These are phyloP conservation scores for Zoanthus sociatus DNA, from an alignment of 92 coral and sea anemone species.

Conservation along the genomic window DNA sequence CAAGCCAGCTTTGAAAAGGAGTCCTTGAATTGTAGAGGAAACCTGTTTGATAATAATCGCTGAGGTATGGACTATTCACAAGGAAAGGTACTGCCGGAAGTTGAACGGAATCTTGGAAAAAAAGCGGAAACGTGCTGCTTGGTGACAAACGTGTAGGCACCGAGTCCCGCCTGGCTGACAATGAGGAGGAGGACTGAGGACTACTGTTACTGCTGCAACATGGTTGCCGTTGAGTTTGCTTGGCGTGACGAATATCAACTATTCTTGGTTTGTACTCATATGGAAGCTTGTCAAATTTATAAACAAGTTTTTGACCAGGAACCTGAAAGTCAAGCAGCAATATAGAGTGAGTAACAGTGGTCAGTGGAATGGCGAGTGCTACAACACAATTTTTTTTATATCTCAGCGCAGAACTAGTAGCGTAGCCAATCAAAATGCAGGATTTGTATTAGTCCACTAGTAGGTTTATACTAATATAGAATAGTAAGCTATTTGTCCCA, in stretches of 20 bases:
- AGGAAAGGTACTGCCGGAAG: neutral
- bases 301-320: slow-evolving; percentile 39
- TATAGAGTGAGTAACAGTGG: too few species aligned
- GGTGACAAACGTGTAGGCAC: neutral
- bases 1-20: slow-evolving; percentile 20
- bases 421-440: too few species aligned
- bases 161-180: neutral
- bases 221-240: neutral
- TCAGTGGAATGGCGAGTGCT: too few species aligned
- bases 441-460: too few species aligned
- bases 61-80: neutral
- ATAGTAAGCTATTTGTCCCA: too few species aligned
- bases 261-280: slow-evolving; percentile 44
- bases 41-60: neutral
- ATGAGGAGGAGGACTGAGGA: neutral
- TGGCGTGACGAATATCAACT: slow-evolving; percentile 27
- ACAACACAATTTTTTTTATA: too few species aligned
- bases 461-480: too few species aligned
- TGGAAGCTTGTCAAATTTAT: slow-evolving; percentile 44
- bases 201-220: neutral
- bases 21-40: neutral
- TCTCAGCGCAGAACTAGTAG: too few species aligned
- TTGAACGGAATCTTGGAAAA: neutral
- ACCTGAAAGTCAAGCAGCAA: neutral
- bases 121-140: neutral